Conservation (phyloP, 1,140 invertebrate genomes). For the Brachystomella parvula region DNA sequence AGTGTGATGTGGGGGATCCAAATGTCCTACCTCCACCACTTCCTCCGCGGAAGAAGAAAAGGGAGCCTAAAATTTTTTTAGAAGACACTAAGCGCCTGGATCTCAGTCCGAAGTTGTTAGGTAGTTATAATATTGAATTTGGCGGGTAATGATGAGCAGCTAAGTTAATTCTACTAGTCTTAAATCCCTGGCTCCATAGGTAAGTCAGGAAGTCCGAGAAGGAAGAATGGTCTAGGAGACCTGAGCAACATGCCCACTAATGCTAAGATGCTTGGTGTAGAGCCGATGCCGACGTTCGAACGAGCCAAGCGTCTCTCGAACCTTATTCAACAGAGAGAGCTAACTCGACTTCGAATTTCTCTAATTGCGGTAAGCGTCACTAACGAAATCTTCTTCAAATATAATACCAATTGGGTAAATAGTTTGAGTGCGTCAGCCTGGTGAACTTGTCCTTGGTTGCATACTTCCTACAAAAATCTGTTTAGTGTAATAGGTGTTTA, state of each 20-base stretch:
- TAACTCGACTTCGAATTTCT: conserved; percentile 31
- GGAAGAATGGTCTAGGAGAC: conserved; percentile 1
- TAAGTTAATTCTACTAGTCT: too few species aligned
- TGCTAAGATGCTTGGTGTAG: not conserved
- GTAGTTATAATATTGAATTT: not conserved
- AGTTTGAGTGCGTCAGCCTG: too few species aligned
- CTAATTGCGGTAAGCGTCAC: conserved; percentile 28
- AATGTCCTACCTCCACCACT: not conserved
- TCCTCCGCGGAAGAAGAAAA: conserved; percentile 9
- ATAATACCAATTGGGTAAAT: too few species aligned
- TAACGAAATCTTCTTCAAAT: too few species aligned
- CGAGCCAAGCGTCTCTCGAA: conserved; percentile 37
- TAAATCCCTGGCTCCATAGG: too few species aligned
- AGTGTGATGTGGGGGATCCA: conserved; percentile 23
- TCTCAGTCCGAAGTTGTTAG: not conserved
- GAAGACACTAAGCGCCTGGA: not conserved
- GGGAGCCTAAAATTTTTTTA: conserved; percentile 1
- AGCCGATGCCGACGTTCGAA: conserved; percentile 33
- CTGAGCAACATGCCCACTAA: not conserved
- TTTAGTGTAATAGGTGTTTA: too few species aligned
- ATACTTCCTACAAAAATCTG: too few species aligned
- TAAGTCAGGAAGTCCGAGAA: not conserved
- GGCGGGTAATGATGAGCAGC: not conserved
- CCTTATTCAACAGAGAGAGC: conserved; percentile 36
- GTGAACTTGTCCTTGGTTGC: too few species aligned